phyloP scores from a whole-genome alignment of 2,888 invertebrate species.

The Lomographa bimaculata region DNA sequence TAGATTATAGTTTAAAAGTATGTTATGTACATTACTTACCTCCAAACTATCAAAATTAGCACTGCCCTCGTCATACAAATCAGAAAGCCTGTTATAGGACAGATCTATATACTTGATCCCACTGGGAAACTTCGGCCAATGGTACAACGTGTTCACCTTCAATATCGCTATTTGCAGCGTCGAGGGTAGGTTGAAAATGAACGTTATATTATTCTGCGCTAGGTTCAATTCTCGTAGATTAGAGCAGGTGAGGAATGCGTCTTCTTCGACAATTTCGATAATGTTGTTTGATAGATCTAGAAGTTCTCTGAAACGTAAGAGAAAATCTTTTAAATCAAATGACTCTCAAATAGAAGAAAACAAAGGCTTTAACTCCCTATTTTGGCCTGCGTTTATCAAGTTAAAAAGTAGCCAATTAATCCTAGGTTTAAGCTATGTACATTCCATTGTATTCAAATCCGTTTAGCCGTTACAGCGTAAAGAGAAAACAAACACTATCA shows the following conservation, averaged over 20 bases:
- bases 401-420: no score
- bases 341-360: not conserved
- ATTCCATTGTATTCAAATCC: no score
- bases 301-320: constrained; percentile 57
- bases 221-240: constrained; percentile 72
- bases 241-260: constrained; percentile 59
- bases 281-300: constrained; percentile 74
- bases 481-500: no score
- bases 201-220: constrained; percentile 73
- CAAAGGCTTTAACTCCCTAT: not conserved
- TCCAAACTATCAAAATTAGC: constrained; percentile 65
- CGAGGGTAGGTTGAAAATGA: constrained; percentile 64
- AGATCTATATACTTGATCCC: constrained; percentile 71
- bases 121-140: constrained; percentile 71
- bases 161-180: constrained; percentile 66
- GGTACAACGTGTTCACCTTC: constrained; percentile 66
- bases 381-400: no score
- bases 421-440: no score
- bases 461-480: no score
- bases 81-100: constrained; percentile 67
- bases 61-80: constrained; percentile 59
- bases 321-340: constrained; percentile 1
- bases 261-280: constrained; percentile 71
- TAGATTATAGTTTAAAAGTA: no score
- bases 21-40: constrained; percentile 56